Percentiles rank a stretch among this genome's conserved stretches.
Evolutionary conservation across 1,140 invertebrate genomes (phyloP).

Genomic region (Tetramorium simillimum): DNA sequence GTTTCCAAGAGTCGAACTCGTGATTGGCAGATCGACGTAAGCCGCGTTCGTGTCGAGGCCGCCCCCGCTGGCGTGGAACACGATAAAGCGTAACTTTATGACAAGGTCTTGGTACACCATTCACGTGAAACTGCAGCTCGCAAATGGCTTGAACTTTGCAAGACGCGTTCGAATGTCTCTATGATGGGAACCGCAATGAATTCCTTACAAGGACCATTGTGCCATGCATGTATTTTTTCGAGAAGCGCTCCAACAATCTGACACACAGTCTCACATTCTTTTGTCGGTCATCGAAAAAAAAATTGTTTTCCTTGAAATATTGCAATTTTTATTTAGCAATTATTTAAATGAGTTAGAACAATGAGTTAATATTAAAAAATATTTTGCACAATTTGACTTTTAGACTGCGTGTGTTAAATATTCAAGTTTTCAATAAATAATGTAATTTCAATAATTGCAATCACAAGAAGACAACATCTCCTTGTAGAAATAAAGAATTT

Average conservation of each 20-base stretch:
- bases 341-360: neutral
- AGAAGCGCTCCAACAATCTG: slow-evolving; percentile 23
- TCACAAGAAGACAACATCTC: neutral
- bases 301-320: neutral
- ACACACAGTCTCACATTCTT: neutral
- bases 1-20: slow-evolving; percentile 73
- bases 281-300: neutral
- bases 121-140: slow-evolving; percentile 69
- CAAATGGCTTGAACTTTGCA: slow-evolving; percentile 70
- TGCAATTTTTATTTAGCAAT: slow-evolving; percentile 6
- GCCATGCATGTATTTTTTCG: neutral
- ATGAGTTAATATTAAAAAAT: neutral
- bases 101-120: slow-evolving; percentile 72
- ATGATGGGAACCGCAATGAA: slow-evolving; percentile 34
- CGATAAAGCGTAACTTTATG: slow-evolving; percentile 81
- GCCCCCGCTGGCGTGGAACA: slow-evolving; percentile 72
- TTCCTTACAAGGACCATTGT: slow-evolving; percentile 31
- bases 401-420: neutral
- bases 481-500: neutral
- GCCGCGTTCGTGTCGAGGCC: slow-evolving; percentile 67
- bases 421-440: neutral
- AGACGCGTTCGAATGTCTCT: slow-evolving; percentile 63
- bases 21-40: slow-evolving; percentile 80
- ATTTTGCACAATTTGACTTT: neutral
- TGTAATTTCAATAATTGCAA: neutral